phyloP scores from a whole-genome alignment of 92 coral and sea anemone genomes.

The Plumapathes pennacea region DNA sequence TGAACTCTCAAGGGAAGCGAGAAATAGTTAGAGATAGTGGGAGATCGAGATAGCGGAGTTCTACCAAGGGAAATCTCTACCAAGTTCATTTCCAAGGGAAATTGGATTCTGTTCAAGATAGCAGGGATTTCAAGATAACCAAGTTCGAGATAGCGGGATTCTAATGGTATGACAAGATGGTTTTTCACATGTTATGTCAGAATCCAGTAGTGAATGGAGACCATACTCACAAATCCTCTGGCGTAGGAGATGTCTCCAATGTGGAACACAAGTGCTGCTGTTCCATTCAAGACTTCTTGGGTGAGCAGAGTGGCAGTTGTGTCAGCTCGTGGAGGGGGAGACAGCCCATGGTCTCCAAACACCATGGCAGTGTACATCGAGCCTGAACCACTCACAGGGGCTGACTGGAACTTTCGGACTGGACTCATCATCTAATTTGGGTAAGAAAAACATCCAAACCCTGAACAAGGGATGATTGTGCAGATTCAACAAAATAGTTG shows the following conservation, averaged over 20 bases:
- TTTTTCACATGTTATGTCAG: neutral
- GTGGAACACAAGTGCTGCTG: slow-evolving; percentile 70
- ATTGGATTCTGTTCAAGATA: too few relatives aligned
- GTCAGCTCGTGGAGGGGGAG: slow-evolving; percentile 61
- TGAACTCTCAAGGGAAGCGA: too few relatives aligned
- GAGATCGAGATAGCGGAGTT: too few relatives aligned
- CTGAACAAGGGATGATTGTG: neutral
- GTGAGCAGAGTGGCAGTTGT: slow-evolving; percentile 61
- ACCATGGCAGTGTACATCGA: slow-evolving; percentile 60
- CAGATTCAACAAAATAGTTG: neutral
- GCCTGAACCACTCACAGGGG: slow-evolving; percentile 61
- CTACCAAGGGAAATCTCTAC: too few relatives aligned
- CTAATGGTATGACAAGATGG: too few relatives aligned
- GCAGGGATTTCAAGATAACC: too few relatives aligned
- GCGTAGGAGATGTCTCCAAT: slow-evolving; percentile 86
- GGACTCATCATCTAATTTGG: slow-evolving; percentile 63
- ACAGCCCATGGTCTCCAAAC: slow-evolving; percentile 92
- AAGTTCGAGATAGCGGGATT: too few relatives aligned
- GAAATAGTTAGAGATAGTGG: too few relatives aligned
- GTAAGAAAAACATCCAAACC: neutral
- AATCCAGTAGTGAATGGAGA: neutral
- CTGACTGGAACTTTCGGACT: slow-evolving; percentile 21
- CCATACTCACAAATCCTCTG: slow-evolving; percentile 65
- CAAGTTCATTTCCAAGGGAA: too few relatives aligned
- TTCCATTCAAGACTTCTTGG: slow-evolving; percentile 57